Percentiles rank a stretch among this genome's conserved stretches.
phyloP scores from a whole-genome alignment of 37 sponge, comb jelly and placozoan genomes.

The Mnemiopsis leidyi region DNA sequence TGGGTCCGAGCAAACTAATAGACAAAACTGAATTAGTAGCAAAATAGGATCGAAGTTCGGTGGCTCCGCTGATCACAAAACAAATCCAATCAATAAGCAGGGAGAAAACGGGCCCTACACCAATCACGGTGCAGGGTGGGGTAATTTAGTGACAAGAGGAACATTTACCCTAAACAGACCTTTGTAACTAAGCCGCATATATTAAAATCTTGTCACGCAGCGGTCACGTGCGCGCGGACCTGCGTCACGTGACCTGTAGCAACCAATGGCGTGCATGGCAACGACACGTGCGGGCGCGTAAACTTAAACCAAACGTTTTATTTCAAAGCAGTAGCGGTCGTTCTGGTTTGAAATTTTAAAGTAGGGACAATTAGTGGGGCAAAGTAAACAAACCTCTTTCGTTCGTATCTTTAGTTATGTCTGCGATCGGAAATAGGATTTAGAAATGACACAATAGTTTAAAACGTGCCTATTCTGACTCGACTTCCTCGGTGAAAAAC shows the following conservation, averaged over 20 bases:
- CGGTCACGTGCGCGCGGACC: conserved; percentile 15
- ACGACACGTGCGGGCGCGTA: neutral
- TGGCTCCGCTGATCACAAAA: neutral
- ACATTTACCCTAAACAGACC: conserved; percentile 60
- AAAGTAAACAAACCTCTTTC: conserved; percentile 19
- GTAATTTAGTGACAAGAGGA: conserved; percentile 44
- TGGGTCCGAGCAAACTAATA: neutral
- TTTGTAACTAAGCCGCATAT: neutral
- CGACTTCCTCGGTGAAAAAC: neutral
- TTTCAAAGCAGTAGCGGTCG: conserved; percentile 33
- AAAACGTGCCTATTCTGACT: conserved; percentile 13
- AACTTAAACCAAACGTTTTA: conserved; percentile 59
- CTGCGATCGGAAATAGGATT: conserved; percentile 34
- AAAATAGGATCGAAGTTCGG: neutral
- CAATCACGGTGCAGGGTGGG: conserved; percentile 11
- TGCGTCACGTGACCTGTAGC: neutral
- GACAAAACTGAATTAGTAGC: neutral
- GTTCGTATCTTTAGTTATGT: neutral
- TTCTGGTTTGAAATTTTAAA: conserved; percentile 33
- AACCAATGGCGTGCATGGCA: conserved; percentile 23
- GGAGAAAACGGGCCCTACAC: neutral
- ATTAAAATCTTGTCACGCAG: neutral
- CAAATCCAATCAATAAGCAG: neutral
- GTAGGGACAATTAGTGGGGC: conserved; percentile 43
- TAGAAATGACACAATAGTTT: conserved; percentile 46